Base-by-base conservation (phyloP, 2,113 vertebrate genomes). In the Trematomus loennbergii region DNA sequence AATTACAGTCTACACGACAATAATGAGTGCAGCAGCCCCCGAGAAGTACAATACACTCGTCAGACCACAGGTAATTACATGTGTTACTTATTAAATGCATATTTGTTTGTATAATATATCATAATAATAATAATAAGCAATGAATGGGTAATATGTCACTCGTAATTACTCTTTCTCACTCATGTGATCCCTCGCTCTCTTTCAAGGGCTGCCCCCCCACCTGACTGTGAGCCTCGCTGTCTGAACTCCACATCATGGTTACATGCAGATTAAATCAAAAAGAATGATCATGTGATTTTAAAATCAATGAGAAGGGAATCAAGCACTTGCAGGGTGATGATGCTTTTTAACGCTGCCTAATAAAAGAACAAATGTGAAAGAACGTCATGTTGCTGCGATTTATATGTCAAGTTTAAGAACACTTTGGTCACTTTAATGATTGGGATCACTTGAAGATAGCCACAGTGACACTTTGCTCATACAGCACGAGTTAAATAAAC, bases 1-100 rank as follows among this genome's bases (percentile, higher is more conserved):
- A 40, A 73, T 71, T 7, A 95, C 95, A 0, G 63, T 95, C 58
- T 95, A 94, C 59, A 94, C 94, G 2, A 95, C 95, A 20, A 55
- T 86, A n/a, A 95, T 95, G 95, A 94, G 88, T 46, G 94, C 94
- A 33, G 93, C 87, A 9, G 1, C 62, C 9, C 93, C 94, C 2
- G 85, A 89, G 15, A 87, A 88, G 17, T 95, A 95, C 79, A 81
- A 11, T 0, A 89, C 93, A 20, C 2, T 86, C 1, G 58, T 95
- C 66, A 85, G 92, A 82, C 33, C 81, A 4, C 13, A 87, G 92
- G 93, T 93, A 85, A 75, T 52, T 12, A 29, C 29, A n/a, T 55
- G 22, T 12, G 46, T 64, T 18, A 63, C 40, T 25, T 25, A 29
- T 29, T 29, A 45, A 53, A 17, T 3, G 72, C 8, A 55, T 40